These are phyloP conservation scores for Pygoscelis adeliae DNA, from an alignment of 2,113 vertebrate genomes.

Conservation along the genomic window DNA sequence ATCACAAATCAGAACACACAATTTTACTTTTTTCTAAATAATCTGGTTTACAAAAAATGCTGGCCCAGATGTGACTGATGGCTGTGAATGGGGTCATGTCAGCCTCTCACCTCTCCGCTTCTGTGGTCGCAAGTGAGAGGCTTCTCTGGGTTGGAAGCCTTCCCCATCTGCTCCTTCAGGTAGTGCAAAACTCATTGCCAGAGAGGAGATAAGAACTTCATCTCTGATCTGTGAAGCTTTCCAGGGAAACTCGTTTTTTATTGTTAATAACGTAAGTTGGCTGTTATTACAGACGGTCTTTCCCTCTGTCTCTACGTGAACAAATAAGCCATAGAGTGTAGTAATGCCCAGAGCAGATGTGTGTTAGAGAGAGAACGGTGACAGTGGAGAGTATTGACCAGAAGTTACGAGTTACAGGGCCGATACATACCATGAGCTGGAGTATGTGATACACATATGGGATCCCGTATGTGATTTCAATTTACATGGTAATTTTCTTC, in stretches of 20 bases:
- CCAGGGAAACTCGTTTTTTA: not conserved
- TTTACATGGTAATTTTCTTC: constrained; percentile 8
- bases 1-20: not conserved
- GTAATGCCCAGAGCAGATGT: not conserved
- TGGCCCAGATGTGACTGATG: not conserved
- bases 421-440: not conserved
- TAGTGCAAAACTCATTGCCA: not conserved
- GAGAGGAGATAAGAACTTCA: not conserved
- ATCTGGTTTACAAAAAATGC: not conserved
- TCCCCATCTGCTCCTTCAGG: not conserved
- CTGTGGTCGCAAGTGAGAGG: not conserved
- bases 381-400: not conserved
- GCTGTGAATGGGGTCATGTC: not conserved
- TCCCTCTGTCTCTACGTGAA: not conserved
- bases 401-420: not conserved
- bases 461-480: not conserved
- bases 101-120: not conserved
- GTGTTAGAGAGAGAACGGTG: not conserved
- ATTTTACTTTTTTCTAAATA: not conserved
- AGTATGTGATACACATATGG: not conserved
- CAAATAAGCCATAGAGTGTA: not conserved
- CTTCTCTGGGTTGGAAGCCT: not conserved
- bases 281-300: not conserved
- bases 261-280: not conserved
- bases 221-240: not conserved